These are phyloP conservation scores for Hypotaenidia okinawae DNA, from an alignment of 2,797 vertebrate species.

Conservation along the genomic window DNA sequence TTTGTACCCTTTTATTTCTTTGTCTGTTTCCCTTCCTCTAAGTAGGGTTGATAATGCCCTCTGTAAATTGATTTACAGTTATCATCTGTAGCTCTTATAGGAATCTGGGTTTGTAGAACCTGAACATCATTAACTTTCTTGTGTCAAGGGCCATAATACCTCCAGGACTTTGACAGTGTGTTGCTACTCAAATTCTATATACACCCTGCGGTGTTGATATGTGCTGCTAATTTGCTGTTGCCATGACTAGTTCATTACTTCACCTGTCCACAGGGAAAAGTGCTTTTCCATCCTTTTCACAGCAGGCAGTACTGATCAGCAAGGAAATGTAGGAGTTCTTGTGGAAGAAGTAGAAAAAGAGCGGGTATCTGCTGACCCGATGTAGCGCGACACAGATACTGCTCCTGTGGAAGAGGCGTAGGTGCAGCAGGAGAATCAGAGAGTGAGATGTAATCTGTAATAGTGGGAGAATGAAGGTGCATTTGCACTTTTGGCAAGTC, in stretches of 20 bases:
- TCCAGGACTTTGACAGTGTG: not conserved
- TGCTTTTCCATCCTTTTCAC: not conserved
- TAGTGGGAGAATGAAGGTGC: not conserved
- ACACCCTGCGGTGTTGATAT: not conserved
- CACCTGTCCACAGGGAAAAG: not conserved
- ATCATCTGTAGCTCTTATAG: not conserved
- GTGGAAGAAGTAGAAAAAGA: not conserved
- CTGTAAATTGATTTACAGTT: not conserved
- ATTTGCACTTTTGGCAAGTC: not conserved
- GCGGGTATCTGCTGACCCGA: not conserved
- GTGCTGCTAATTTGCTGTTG: slow-evolving; percentile 13
- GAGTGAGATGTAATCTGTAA: not conserved
- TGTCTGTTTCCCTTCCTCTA: not conserved
- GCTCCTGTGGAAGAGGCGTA: not conserved
- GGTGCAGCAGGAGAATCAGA: not conserved
- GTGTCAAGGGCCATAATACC: not conserved
- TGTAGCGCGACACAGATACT: fast-evolving
- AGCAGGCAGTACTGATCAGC: not conserved
- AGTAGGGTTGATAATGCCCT: not conserved
- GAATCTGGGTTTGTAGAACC: not conserved
- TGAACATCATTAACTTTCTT: not conserved
- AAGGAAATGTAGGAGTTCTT: not conserved
- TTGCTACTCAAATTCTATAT: not conserved
- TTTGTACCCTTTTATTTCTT: not conserved
- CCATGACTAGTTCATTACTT: not conserved